Percentiles rank a stretch among this genome's conserved stretches.
These are phyloP conservation scores for Actinernus sp. DNA, from an alignment of 92 coral and sea anemone species.

Conservation along the genomic window DNA sequence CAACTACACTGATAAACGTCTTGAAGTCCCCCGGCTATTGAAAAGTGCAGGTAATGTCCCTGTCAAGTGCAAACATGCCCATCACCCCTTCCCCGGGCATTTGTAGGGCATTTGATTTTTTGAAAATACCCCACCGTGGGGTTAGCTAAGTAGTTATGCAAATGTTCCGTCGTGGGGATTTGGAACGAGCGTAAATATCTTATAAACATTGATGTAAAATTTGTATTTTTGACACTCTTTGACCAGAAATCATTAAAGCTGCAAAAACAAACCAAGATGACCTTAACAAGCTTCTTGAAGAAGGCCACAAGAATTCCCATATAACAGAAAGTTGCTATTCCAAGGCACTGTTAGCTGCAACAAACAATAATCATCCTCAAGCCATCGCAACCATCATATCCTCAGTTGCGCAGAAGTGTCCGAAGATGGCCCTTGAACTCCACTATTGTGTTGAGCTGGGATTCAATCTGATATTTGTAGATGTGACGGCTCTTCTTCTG, in stretches of 20 bases:
- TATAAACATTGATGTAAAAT: too few species aligned
- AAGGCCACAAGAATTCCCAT: not conserved
- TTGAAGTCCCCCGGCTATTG: not conserved
- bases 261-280: constrained; percentile 6
- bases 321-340: constrained; percentile 2
- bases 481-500: not conserved
- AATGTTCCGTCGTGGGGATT: too few species aligned
- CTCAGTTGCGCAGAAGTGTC: constrained; percentile 10
- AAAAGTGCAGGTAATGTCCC: constrained; percentile 36
- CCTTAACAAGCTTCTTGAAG: constrained; percentile 1
- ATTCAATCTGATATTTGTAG: not conserved
- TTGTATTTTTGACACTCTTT: too few species aligned
- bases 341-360: constrained; percentile 8
- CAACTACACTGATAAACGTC: not conserved
- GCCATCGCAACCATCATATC: not conserved
- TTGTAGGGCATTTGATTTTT: too few species aligned
- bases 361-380: not conserved
- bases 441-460: not conserved
- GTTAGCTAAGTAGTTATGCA: too few species aligned
- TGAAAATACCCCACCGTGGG: too few species aligned
- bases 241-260: constrained; percentile 43
- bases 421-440: not conserved
- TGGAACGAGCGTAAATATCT: too few species aligned
- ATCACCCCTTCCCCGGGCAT: too few species aligned
- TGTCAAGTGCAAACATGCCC: too few species aligned